Evolutionary conservation across 2,113 vertebrate genomes (phyloP), one percentile per base, ranked within the genome.

Genomic region (Carassius gibelio): DNA sequence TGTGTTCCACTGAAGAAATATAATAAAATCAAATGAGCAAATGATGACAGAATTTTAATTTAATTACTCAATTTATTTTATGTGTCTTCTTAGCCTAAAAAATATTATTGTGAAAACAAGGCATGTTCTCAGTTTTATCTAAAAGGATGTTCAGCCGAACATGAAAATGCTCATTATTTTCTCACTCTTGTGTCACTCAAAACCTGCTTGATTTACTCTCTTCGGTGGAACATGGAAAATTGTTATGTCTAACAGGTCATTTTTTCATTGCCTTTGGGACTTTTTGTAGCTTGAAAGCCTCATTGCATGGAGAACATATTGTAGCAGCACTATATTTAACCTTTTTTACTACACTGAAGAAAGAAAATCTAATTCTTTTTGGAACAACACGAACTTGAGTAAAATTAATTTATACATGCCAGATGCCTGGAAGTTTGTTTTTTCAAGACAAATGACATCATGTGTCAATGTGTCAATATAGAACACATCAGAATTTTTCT

Each of bases 391-490:
- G 45, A 10, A 48, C 38, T 1, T 48, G 8, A 48, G 48, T 10
- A 45, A 50, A 11, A 11, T 30, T 30, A 30, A 30, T 38, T 38
- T 34, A 62, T 71, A 75, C 57, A 86, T 82, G 81, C 77, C 74
- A 62, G 74, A 55, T 42, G 64, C 81, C 76, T 83, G 34, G 69
- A 61, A 75, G 61, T 52, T 48, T 10, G 2, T 64, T 61, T 68
- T 36, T 23, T 26, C 14, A 45, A 78, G 52, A 64, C 75, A 30
- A 34, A 57, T 81, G 61, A 72, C 61, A 42, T 42, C 36, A 38
- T 5, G 72, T 50, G 71, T 75, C 74, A 30, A 34, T 76, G 45
- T 19, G 15, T 81, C 69, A 81, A 87, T 66, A 61, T 42, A 45
- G 21, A 59, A 30, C 71, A 48, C 30, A 74, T 26, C 26, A 34